Percentiles rank a stretch among this genome's conserved stretches.
Conservation (phyloP, 2,888 invertebrate genomes). For the Dryobotodes eremita region DNA sequence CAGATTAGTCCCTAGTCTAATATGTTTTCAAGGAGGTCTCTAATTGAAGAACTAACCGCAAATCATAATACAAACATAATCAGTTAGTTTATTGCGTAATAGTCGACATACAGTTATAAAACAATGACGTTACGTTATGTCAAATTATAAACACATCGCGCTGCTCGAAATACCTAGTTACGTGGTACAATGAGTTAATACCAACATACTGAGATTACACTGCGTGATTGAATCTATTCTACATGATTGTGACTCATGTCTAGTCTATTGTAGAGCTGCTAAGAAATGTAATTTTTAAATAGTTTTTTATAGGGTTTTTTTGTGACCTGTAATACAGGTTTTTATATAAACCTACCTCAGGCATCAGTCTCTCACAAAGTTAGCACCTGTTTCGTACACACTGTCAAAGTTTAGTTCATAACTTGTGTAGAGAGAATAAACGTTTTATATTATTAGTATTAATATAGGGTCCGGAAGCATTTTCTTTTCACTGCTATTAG, state of each 20-base stretch:
- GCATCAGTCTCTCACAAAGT: too few species aligned
- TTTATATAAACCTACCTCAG: too few species aligned
- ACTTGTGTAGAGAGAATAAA: too few species aligned
- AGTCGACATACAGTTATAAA: conserved; percentile 62
- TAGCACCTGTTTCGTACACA: too few species aligned
- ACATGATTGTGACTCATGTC: too few species aligned
- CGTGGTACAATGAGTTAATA: conserved; percentile 63
- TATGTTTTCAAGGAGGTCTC: conserved; percentile 26
- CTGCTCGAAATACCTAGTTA: conserved; percentile 61
- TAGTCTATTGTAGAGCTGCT: too few species aligned
- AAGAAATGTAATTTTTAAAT: background rate
- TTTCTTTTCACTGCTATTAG: too few species aligned
- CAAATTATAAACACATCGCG: conserved; percentile 66
- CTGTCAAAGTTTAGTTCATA: too few species aligned
- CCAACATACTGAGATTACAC: conserved; percentile 57
- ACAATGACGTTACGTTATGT: conserved; percentile 67
- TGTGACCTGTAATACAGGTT: too few species aligned
- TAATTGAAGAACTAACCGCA: background rate
- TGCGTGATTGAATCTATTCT: conserved; percentile 16
- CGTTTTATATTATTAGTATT: too few species aligned
- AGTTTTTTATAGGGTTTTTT: background rate
- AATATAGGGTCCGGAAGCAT: too few species aligned
- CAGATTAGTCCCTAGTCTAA: background rate
- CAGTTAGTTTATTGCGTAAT: conserved; percentile 56
- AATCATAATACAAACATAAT: conserved; percentile 44